These are phyloP conservation scores for Apantesis nais DNA, from an alignment of 2,888 invertebrate genomes.

Conservation along the genomic window DNA sequence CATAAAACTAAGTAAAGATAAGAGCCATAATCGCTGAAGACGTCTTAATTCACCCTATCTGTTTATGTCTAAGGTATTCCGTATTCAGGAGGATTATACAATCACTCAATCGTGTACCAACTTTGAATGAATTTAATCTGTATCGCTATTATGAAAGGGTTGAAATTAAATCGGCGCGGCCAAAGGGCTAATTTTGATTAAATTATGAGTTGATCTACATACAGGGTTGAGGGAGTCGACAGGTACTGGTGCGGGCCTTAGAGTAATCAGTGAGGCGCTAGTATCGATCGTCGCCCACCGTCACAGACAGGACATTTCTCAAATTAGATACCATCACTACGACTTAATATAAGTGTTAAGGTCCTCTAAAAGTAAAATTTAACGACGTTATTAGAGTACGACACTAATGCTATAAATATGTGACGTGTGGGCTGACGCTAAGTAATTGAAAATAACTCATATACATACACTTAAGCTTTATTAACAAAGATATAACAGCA, in stretches of 20 bases:
- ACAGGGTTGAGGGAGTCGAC: slow-evolving; percentile 20
- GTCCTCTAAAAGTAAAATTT: background rate
- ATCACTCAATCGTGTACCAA: slow-evolving; percentile 34
- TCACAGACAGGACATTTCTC: background rate
- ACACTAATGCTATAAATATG: slow-evolving; percentile 1
- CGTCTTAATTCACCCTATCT: slow-evolving; percentile 35
- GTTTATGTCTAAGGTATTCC: slow-evolving; percentile 39
- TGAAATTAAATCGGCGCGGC: slow-evolving; percentile 18
- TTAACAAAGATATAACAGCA: slow-evolving; percentile 19
- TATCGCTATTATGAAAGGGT: slow-evolving; percentile 15
- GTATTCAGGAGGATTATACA: slow-evolving; percentile 39
- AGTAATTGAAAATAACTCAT: slow-evolving; percentile 16
- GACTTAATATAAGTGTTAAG: background rate
- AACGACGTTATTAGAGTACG: background rate
- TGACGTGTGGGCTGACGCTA: background rate
- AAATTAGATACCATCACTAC: background rate
- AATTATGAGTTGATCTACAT: slow-evolving; percentile 46
- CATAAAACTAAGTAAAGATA: slow-evolving; percentile 21
- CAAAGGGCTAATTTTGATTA: slow-evolving; percentile 38
- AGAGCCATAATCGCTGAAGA: slow-evolving; percentile 30
- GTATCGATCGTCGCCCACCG: slow-evolving; percentile 8
- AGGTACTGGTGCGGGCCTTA: slow-evolving; percentile 32
- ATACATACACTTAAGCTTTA: slow-evolving; percentile 16
- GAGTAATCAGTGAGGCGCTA: slow-evolving; percentile 30
- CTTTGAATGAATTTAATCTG: slow-evolving; percentile 10